Base-by-base conservation (phyloP, 2,888 invertebrate species). In the Megamerina dolium region DNA sequence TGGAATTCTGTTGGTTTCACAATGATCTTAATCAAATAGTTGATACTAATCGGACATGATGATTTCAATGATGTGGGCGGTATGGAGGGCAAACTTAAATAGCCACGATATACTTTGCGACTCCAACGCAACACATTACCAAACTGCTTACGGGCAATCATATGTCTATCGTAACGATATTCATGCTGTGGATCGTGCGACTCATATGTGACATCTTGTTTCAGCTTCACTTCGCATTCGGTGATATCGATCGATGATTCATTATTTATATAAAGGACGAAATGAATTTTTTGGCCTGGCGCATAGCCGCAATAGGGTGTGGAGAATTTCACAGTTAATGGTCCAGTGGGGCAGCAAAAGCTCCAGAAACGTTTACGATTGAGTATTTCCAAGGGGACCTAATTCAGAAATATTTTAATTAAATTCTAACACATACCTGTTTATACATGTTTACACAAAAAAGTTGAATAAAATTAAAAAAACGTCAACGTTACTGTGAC, bases 181-280 rank as follows among this genome's bases (percentile, higher is more conserved):
- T 70, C 70, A 30, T 68, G 66, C 42, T 69, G 66, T 21, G 70
- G 70, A 53, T 68, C 66, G 30, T 65, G 67, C 27, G 66, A 63
- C 49, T 68, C 68, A 44, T 70, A 70, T 43, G 61, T 61, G 20
- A 68, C 68, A 52, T 82, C 84, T 77, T 84, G 84, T 53, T 79
- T 76, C 21, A 87, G 68, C 49, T 75, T 75, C 37, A 84, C 73
- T 61, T 79, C 79, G 10, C 87, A 74, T 44, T 76, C 75, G 47
- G 77, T 75, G 34, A 87, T 75, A 50, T 77, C 75, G 27, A 83
- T 79, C 60, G 82, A 82, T 44, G 86, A 85, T 59, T 80, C 79
- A 71, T 89, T 89, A 56, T 86, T 85, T 27, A 85, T 75, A 57
- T 83, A 82, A 9, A 86, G 73, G 49, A 77, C 76, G 32, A 87